A percentile compares a stretch with the other conserved stretches of the same genome.
phyloP scores from a whole-genome alignment of 2,888 invertebrate species.

The Aphidius colemani region DNA sequence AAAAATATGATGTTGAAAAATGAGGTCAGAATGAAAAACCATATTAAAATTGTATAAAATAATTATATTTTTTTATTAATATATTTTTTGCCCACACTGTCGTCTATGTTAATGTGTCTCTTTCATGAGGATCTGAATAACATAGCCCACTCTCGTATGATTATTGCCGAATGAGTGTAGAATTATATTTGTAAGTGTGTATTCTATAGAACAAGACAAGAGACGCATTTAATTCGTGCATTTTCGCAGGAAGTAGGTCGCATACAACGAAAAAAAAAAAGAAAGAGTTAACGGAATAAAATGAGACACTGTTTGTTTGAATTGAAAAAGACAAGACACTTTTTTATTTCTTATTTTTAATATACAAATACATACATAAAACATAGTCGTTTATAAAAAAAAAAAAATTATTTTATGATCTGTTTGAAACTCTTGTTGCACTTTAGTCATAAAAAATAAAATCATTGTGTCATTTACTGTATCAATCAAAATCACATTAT shows the following conservation, averaged over 20 bases:
- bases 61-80: conserved; percentile 22
- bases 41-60: conserved; percentile 8
- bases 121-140: conserved; percentile 34
- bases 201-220: conserved; percentile 22
- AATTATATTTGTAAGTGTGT: neutral
- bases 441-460: conserved; percentile 1
- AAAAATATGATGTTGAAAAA: neutral
- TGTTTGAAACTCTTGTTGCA: no score
- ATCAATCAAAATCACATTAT: neutral
- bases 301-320: conserved; percentile 22
- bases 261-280: conserved; percentile 21
- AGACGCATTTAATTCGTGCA: conserved; percentile 37
- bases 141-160: conserved; percentile 32
- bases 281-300: conserved; percentile 20
- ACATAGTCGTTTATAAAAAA: no score
- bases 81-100: conserved; percentile 24
- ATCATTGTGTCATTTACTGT: conserved; percentile 17
- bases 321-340: no score
- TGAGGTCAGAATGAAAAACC: neutral
- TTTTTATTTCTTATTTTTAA: no score
- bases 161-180: conserved; percentile 28
- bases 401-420: no score
- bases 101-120: conserved; percentile 29
- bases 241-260: conserved; percentile 37
- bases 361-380: no score